Evolutionary conservation across 2,888 invertebrate species (phyloP), one percentile per base, ranked within the genome.

Genomic region (Agonum fuliginosum): DNA sequence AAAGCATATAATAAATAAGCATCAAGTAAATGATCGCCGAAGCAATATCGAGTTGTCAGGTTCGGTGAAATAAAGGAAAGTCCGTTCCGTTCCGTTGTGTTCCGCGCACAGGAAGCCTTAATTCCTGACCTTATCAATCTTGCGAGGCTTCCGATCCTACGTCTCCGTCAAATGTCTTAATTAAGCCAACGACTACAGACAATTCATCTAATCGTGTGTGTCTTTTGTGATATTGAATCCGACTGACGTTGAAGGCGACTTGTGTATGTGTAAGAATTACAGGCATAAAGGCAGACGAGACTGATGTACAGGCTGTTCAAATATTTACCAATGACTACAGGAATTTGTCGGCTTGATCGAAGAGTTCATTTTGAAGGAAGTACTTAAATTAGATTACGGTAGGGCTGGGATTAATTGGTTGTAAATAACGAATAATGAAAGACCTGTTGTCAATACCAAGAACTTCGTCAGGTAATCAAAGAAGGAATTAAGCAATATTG

Each of bases 71-170:
- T 75, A 75, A 75, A 73, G 37, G 73, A 58, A 73, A 72, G 54
- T 54, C 58, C 27, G 20, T 6, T 12, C 10, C 62, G 12, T n/a
- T n/a, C n/a, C n/a, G n/a, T n/a, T n/a, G n/a, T n/a, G 12, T 12
- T n/a, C 58, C 58, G 24, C 20, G 10, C 22, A n/a, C 24, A 20
- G 54, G 75, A 74, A 74, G 14, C 74, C 74, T 74, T 74, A 74
- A 74, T 62, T 74, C 74, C 62, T 65, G 48, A 46, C 67, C 65
- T 65, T 75, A 75, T 75, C 75, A 75, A 75, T 75, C 75, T 75
- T 75, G 20, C 20, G 34, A 46, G 75, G 75, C 75, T 75, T 75
- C 75, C 22, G 70, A 70, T 27, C 46, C 27, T 43, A 48, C 43
- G 70, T 46, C 70, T 34, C 41, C 72, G 72, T 72, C 72, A 72